Evolutionary conservation across 2,888 invertebrate species (phyloP), one percentile per base, ranked within the genome.

Genomic region (Furcula furcula): DNA sequence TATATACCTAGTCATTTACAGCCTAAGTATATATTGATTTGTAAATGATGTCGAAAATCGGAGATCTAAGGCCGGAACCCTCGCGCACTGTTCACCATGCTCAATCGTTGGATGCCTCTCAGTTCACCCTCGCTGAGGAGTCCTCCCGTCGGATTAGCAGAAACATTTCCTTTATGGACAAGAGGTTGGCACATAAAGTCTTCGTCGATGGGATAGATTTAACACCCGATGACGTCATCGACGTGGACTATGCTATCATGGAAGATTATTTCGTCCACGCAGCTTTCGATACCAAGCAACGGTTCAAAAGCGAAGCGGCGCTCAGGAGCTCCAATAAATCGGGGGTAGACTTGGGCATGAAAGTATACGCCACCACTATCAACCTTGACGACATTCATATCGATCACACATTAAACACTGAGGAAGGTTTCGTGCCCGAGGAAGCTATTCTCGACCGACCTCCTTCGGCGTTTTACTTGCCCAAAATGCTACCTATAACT

Each of bases 381-480:
- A 71, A 73, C 75, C 86, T 88, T 80, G 87, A 88, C 85, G 83
- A 88, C 69, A 86, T 88, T 25, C 55, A 76, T 73, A 88, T 88
- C 77, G 88, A 88, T 74, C 72, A 85, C 71, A 84, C 88, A 64
- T 58, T 71, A 34, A 73, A 84, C 59, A 87, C 87, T 0, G 84
- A 79, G 51, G 80, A 76, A 43, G 80, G 83, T 0, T 47, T 65
- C 25, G 43, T 61, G 4, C 50, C 64, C 0, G 64, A 58, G 15
- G 71, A 73, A 18, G 42, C 48, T 1, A 73, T 65, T 22, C 41
- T 86, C 30, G 79, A 81, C 4, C 35, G 55, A 33, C 85, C 85
- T 4, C 86, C 87, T 1, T 88, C 88, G 6, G 82, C 83, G 1
- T 87, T 74, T 41, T 82, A 80, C 50, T 64, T 88, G 40, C 77